phyloP scores from a whole-genome alignment of 2,888 invertebrate species.

The Drosophila neotestacea region DNA sequence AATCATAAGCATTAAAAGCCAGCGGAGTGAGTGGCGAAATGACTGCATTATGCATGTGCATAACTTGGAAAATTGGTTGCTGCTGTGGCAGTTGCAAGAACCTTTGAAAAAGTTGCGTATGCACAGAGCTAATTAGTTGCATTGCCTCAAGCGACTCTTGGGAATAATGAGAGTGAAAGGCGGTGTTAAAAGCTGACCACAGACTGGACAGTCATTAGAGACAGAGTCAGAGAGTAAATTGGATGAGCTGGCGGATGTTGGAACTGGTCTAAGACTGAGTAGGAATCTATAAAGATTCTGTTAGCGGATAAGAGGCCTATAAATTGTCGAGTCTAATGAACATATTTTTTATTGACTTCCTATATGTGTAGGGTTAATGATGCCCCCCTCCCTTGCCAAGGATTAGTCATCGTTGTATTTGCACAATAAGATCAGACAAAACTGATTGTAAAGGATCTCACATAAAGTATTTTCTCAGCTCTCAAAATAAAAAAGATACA shows the following conservation, averaged over 20 bases:
- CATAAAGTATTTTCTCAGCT: constrained; percentile 16
- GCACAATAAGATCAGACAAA: constrained; percentile 55
- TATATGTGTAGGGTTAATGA: constrained; percentile 10
- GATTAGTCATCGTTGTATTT: constrained; percentile 43
- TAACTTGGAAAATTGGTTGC: constrained; percentile 56
- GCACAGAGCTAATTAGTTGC: constrained; percentile 69
- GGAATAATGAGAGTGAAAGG: constrained; percentile 74
- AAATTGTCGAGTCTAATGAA: constrained; percentile 45
- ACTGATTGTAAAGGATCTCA: constrained; percentile 61
- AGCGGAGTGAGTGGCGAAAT: constrained; percentile 34
- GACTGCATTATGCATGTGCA: constrained; percentile 74
- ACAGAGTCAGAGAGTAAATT: constrained; percentile 13
- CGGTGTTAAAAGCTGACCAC: constrained; percentile 27
- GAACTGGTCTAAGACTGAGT: constrained; percentile 38
- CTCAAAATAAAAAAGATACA: neutral
- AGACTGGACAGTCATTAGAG: constrained; percentile 33
- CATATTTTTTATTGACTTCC: constrained; percentile 42
- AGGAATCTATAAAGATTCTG: constrained; percentile 58
- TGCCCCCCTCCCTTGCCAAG: constrained; percentile 11
- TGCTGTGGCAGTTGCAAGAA: constrained; percentile 2
- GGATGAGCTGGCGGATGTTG: constrained; percentile 54
- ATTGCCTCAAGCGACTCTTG: constrained; percentile 49
- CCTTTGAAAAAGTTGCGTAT: constrained; percentile 46
- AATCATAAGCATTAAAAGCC: constrained; percentile 70
- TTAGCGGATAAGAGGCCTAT: constrained; percentile 48